Conservation (phyloP, 2,113 vertebrate genomes). For the Dasyornis broadbenti region DNA sequence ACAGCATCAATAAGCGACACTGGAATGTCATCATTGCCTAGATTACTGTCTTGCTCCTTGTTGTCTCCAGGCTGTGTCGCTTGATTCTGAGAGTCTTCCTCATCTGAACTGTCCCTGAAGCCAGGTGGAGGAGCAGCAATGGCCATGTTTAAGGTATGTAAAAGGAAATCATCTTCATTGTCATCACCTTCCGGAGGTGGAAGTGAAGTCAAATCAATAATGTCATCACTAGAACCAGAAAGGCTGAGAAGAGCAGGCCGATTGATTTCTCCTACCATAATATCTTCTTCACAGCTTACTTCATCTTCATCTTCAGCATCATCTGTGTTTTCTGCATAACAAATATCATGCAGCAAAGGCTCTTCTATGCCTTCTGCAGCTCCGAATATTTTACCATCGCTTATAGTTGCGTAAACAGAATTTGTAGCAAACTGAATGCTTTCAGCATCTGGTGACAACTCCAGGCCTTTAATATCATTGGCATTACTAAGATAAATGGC, state of each 20-base stretch:
- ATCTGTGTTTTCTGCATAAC: conserved; percentile 93
- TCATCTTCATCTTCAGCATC: conserved; percentile 96
- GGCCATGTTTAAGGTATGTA: conserved; percentile 95
- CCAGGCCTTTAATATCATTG: conserved; percentile 87
- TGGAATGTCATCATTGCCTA: conserved; percentile 84
- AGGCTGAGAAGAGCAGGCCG: conserved; percentile 87
- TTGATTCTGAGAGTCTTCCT: conserved; percentile 88
- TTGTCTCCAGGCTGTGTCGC: conserved; percentile 68
- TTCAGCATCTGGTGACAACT: conserved; percentile 83
- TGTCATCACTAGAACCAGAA: conserved; percentile 95
- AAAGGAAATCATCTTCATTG: conserved; percentile 91
- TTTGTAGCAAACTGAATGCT: conserved; percentile 85
- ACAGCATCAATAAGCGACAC: conserved; percentile 97
- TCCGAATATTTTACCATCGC: conserved; percentile 88
- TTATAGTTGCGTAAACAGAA: conserved; percentile 88
- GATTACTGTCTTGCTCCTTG: conserved; percentile 63
- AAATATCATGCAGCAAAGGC: conserved; percentile 92
- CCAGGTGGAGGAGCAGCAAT: conserved; percentile 97
- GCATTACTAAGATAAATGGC: conserved; percentile 83
- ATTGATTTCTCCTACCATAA: conserved; percentile 83
- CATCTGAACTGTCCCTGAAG: conserved; percentile 97
- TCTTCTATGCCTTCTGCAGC: conserved; percentile 88
- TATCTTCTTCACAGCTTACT: conserved; percentile 95
- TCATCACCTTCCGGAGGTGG: conserved; percentile 93
- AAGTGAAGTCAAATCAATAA: conserved; percentile 95